Base-by-base conservation (phyloP, 1,140 invertebrate genomes). In the Papilio helenus region DNA sequence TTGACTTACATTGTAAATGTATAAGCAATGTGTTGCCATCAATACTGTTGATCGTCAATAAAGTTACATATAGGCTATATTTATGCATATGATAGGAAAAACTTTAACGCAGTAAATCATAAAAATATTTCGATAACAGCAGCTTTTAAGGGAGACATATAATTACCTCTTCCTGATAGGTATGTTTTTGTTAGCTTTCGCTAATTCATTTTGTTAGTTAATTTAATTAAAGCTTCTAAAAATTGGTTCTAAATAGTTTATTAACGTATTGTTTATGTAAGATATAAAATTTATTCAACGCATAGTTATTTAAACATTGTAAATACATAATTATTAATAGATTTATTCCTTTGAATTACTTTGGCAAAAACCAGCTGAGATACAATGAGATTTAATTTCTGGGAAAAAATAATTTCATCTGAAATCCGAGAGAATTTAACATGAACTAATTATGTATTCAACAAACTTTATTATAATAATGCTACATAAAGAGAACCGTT, bases 1-100 rank as follows among this genome's bases (percentile, higher is more conserved):
- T 71, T 72, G 71, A 81, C 78, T 78, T 79, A 77, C 46, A 55
- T 68, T 79, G 80, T 74, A 76, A 72, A 65, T 65, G 72, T 44
- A 72, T 46, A 29, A 77, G 12, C 68, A 81, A 65, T 23, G n/a
- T 72, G 65, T 65, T 78, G 68, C 49, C 46, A 23, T 29, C 23
- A 74, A 51, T 74, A 74, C 10, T 51, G 46, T 29, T 49, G 46
- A 8, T 51, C 20, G n/a, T 26, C 10, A 74, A 51, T 46, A 16
- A 46, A 46, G 12, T 12, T 14, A 12, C 10, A 46, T 46, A 16
- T 46, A 14, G 0, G 14, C 0, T 46, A 12, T 46, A 46, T 46
- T 46, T 14, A 46, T 46, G 44, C 8, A 39, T 39, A 39, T 39
- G 34, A 39, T 39, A 39, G 34, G 34, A 39, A 39, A 5, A 39